Percentiles rank a stretch among this genome's conserved stretches.
These are phyloP conservation scores for Drosophila melanocephala DNA, from an alignment of 2,888 invertebrate species.

Conservation along the genomic window DNA sequence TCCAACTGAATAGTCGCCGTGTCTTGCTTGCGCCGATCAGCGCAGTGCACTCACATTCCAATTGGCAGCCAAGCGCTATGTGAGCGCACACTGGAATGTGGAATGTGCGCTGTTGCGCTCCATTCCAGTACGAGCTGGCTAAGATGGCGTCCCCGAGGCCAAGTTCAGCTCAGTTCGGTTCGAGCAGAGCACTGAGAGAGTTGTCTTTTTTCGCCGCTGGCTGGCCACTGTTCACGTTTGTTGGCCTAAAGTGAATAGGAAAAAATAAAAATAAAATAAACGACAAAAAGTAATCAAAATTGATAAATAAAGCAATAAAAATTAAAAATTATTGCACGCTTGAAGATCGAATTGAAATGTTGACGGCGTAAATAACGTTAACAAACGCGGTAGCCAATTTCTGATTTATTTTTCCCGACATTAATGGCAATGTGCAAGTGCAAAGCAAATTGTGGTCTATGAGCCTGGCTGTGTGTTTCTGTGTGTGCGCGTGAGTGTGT, in stretches of 20 bases:
- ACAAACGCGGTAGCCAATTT: conserved; percentile 35
- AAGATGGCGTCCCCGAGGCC: conserved; percentile 85
- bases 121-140: conserved; percentile 65
- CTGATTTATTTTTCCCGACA: conserved; percentile 13
- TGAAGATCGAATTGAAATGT: conserved; percentile 68
- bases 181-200: conserved; percentile 84
- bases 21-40: conserved; percentile 35
- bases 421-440: conserved; percentile 65
- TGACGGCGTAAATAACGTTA: conserved; percentile 53
- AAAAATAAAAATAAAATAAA: conserved; percentile 13
- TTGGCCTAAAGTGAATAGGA: conserved; percentile 53
- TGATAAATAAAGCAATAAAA: conserved; percentile 16
- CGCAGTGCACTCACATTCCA: conserved; percentile 39
- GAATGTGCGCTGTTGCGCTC: conserved; percentile 28
- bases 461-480: conserved; percentile 22
- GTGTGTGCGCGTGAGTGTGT: conserved; percentile 43
- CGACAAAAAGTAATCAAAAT: conserved; percentile 34
- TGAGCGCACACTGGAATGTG: conserved; percentile 25
- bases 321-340: conserved; percentile 15
- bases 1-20: conserved; percentile 68
- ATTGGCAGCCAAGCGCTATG: conserved; percentile 43
- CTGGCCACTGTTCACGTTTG: conserved; percentile 57
- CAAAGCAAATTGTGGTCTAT: conserved; percentile 72
- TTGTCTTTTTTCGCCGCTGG: conserved; percentile 55
- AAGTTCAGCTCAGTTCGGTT: conserved; percentile 79